Evolutionary conservation across 1,140 invertebrate genomes (phyloP), one percentile per base, ranked within the genome.

Genomic region (Drosophila baimaii): DNA sequence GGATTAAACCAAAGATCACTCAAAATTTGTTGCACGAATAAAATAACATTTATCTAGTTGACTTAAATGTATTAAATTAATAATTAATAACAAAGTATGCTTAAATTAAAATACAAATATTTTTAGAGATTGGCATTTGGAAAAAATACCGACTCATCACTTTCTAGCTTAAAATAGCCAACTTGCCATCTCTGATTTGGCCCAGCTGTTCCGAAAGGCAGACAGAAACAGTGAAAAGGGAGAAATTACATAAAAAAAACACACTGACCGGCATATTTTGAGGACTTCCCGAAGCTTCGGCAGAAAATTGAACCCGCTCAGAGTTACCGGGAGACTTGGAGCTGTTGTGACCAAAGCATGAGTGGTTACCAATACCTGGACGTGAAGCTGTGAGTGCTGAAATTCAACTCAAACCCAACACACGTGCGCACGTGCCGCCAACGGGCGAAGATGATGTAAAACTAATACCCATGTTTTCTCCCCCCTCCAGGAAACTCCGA

Each of bases 401-500:
- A 23, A 27, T 6, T 35, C 17, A 21, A 27, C 21, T n/a, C 7
- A 21, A 43, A 21, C 10, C 6, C 4, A 25, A n/a, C 41, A 35
- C 69, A 81, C 62, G 77, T 83, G 77, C 66, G 23, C 65, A 68
- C 65, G 59, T 41, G 33, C 29, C 29, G 21, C 31, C 2, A 6
- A 39, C 7, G 7, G 7, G 2, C 4, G 2, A 37, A 35, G 31
- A 37, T 37, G 19, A 39, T 44, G 55, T 78, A 47, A 63, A 77
- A 31, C 21, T 57, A 15, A 51, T 7, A n/a, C 43, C 5, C 5
- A 17, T 59, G 37, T 56, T 63, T 81, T 25, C 29, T 59, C 15
- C 44, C 68, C 77, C 10, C 5, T 1, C 71, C 80, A 95, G 95
- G 73, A 92, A 93, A 81, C 78, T 95, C 59, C 77, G 79, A 35